Evolutionary conservation across 2,888 invertebrate genomes (phyloP).

Genomic region (Argynnis bischoffii): DNA sequence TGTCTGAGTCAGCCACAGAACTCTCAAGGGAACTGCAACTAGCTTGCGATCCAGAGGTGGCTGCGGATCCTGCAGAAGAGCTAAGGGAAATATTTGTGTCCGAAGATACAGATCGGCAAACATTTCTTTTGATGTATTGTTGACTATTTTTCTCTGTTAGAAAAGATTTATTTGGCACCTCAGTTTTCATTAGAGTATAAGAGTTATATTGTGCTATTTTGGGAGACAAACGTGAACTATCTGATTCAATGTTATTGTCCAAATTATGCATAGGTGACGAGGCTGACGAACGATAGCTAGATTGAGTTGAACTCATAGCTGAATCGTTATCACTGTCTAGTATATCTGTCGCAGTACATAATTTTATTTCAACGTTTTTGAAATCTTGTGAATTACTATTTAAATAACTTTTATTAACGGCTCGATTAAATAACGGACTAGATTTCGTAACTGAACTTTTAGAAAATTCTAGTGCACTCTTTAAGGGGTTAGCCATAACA

Average conservation of each 20-base stretch:
- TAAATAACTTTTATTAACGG: slow-evolving; percentile 60
- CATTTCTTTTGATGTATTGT: slow-evolving; percentile 79
- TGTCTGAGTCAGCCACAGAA: slow-evolving; percentile 84
- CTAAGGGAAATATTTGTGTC: slow-evolving; percentile 88
- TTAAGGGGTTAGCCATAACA: slow-evolving; percentile 47
- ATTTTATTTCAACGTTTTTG: slow-evolving; percentile 73
- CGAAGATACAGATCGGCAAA: slow-evolving; percentile 86
- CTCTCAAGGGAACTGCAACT: slow-evolving; percentile 86
- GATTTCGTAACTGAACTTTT: slow-evolving; percentile 46
- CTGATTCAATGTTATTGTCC: slow-evolving; percentile 81
- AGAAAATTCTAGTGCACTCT: slow-evolving; percentile 53
- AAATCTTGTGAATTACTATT: slow-evolving; percentile 59
- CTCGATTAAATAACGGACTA: slow-evolving; percentile 52
- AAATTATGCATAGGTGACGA: slow-evolving; percentile 89
- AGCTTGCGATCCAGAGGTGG: slow-evolving; percentile 88
- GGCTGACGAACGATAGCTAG: slow-evolving; percentile 88
- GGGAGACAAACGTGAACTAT: slow-evolving; percentile 78
- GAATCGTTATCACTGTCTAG: slow-evolving; percentile 94
- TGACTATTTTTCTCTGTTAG: slow-evolving; percentile 62
- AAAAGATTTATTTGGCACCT: slow-evolving; percentile 63
- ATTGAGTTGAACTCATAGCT: slow-evolving; percentile 92
- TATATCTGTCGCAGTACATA: slow-evolving; percentile 74
- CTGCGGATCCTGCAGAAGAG: slow-evolving; percentile 86
- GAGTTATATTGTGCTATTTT: slow-evolving; percentile 67
- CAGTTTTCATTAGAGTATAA: slow-evolving; percentile 72